phyloP scores from a whole-genome alignment of 2,888 invertebrate species.

The Synergus itoensis region DNA sequence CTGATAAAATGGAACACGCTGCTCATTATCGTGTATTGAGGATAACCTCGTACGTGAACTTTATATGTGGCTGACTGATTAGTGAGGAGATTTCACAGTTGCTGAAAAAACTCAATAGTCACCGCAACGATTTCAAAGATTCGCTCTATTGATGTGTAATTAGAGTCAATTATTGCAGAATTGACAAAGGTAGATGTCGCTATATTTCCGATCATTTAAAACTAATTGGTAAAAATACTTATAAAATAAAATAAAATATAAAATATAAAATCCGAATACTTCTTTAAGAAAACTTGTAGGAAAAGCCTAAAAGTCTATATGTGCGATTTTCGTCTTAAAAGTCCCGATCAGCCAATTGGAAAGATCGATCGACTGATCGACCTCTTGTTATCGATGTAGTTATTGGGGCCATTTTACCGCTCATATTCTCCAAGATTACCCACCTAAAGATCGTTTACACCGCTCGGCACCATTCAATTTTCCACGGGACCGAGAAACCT shows the following conservation, averaged over 20 bases:
- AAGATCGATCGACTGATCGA: conserved; percentile 28
- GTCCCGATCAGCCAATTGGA: neutral
- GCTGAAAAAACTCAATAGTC: neutral
- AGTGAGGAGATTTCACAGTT: conserved; percentile 3
- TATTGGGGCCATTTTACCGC: conserved; percentile 39
- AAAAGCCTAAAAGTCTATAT: neutral
- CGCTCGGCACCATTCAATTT: conserved; percentile 48
- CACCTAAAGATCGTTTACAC: conserved; percentile 44
- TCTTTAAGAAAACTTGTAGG: neutral
- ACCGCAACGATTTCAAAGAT: neutral
- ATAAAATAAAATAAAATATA: too few species aligned
- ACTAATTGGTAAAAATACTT: too few species aligned
- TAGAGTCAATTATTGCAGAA: neutral
- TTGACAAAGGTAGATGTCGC: neutral
- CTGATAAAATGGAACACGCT: conserved; percentile 36
- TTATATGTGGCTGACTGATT: conserved; percentile 11
- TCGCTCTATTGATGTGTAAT: neutral
- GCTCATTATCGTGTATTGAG: conserved; percentile 36
- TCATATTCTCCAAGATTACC: conserved; percentile 46
- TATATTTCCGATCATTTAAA: neutral
- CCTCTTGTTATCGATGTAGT: conserved; percentile 32
- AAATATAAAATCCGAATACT: too few species aligned
- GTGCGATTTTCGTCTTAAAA: neutral
- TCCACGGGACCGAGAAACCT: conserved; percentile 43
- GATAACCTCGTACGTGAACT: conserved; percentile 17